Percentiles rank a stretch among this genome's conserved stretches.
Conservation (phyloP, 2,888 invertebrate species). For the Epistrophella euchroma region DNA sequence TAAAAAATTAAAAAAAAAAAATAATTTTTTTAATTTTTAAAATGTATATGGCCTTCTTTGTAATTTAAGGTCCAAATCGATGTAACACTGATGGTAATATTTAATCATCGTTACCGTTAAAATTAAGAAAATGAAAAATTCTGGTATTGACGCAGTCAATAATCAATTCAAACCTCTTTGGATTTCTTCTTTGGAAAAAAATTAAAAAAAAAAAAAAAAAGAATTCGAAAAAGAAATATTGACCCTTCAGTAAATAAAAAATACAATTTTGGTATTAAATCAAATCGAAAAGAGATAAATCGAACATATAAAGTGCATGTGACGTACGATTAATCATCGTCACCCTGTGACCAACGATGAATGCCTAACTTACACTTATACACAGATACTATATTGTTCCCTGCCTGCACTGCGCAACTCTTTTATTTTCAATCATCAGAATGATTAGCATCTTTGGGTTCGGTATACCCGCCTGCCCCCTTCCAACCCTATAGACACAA, state of each 20-base stretch:
- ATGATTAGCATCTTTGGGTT: constrained; percentile 54
- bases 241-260: constrained; percentile 27
- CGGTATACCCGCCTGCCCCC: too few relatives aligned
- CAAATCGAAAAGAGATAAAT: constrained; percentile 71
- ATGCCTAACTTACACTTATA: constrained; percentile 21
- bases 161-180: background rate
- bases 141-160: background rate
- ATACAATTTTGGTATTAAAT: constrained; percentile 48
- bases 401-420: background rate
- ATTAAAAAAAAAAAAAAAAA: too few relatives aligned
- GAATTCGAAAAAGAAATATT: background rate
- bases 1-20: too few relatives aligned
- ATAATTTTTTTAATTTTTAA: too few relatives aligned
- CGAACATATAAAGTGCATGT: constrained; percentile 40
- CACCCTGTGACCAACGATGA: constrained; percentile 57
- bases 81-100: background rate
- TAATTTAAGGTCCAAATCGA: too few relatives aligned
- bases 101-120: background rate
- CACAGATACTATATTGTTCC: background rate
- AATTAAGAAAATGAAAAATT: background rate
- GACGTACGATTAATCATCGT: constrained; percentile 73
- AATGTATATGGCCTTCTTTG: too few relatives aligned
- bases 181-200: background rate
- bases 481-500: background rate
- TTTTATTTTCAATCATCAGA: constrained; percentile 64